These are phyloP conservation scores for Lypha dubia DNA, from an alignment of 2,888 invertebrate species.

Conservation along the genomic window DNA sequence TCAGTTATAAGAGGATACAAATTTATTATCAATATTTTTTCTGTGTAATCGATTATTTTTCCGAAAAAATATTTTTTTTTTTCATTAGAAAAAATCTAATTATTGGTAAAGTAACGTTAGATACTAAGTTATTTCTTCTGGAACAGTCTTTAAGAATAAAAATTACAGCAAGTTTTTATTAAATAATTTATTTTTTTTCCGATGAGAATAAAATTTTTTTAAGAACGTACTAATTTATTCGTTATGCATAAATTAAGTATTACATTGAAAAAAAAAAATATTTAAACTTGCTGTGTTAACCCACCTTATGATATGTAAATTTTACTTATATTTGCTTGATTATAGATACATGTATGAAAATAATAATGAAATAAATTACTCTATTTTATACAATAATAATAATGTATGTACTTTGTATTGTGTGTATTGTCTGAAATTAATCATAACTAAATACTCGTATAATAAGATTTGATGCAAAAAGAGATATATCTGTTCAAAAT, in stretches of 20 bases:
- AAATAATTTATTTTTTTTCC: neutral
- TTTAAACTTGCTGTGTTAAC: constrained; percentile 6
- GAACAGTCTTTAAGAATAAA: constrained; percentile 10
- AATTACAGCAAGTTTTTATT: neutral
- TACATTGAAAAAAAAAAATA: too few relatives aligned
- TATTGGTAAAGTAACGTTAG: too few relatives aligned
- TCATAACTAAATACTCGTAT: constrained; percentile 73
- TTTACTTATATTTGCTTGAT: constrained; percentile 58
- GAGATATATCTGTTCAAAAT: constrained; percentile 45
- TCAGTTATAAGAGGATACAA: too few relatives aligned
- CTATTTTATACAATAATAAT: neutral
- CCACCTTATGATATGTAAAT: constrained; percentile 7
- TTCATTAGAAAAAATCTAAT: too few relatives aligned
- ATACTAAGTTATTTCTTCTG: neutral
- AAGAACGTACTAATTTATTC: too few relatives aligned
- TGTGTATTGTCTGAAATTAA: constrained; percentile 61
- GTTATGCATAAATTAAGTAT: too few relatives aligned
- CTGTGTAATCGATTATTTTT: neutral
- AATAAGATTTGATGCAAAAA: constrained; percentile 37
- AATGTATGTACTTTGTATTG: constrained; percentile 40
- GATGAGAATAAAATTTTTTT: too few relatives aligned
- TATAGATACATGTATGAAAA: constrained; percentile 28
- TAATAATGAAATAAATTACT: constrained; percentile 12
- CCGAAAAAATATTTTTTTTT: too few relatives aligned
- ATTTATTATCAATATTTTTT: too few relatives aligned